Percentiles rank a stretch among this genome's conserved stretches.
Evolutionary conservation across 2,888 invertebrate genomes (phyloP).

Genomic region (Agonopterix alstromeriana): DNA sequence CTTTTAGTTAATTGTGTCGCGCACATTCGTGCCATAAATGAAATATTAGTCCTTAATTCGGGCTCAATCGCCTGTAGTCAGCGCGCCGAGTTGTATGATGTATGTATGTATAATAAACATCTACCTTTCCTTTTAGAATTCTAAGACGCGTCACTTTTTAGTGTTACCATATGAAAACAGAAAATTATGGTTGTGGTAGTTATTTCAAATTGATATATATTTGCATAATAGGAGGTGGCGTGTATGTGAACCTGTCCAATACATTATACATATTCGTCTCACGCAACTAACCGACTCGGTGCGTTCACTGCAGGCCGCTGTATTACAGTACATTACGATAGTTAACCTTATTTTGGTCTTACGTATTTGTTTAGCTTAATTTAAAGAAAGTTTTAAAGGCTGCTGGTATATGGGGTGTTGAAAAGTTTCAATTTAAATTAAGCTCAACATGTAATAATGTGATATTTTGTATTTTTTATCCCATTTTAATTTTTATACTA

Average conservation of each 20-base stretch:
- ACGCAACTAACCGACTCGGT: slow-evolving; percentile 24
- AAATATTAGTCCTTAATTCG: slow-evolving; percentile 21
- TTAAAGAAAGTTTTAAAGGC: slow-evolving; percentile 41
- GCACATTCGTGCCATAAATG: slow-evolving; percentile 44
- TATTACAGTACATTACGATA: slow-evolving; percentile 28
- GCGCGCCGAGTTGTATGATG: slow-evolving; percentile 34
- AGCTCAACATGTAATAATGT: slow-evolving; percentile 76
- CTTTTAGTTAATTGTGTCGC: slow-evolving; percentile 29
- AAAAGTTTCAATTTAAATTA: slow-evolving; percentile 62
- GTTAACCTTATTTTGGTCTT: slow-evolving; percentile 35
- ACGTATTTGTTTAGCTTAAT: slow-evolving; percentile 72
- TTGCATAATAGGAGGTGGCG: slow-evolving; percentile 54
- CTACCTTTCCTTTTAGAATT: slow-evolving; percentile 36
- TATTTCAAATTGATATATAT: slow-evolving; percentile 67
- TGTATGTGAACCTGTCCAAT: slow-evolving; percentile 33
- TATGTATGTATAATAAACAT: slow-evolving; percentile 26
- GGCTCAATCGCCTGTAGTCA: slow-evolving; percentile 33
- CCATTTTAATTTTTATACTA: slow-evolving; percentile 58
- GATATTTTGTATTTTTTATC: slow-evolving; percentile 73
- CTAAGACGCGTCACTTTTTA: slow-evolving; percentile 44
- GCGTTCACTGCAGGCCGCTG: slow-evolving; percentile 26
- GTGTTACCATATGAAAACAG: slow-evolving; percentile 60
- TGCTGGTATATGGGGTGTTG: slow-evolving; percentile 33
- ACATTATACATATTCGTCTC: slow-evolving; percentile 17
- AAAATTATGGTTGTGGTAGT: slow-evolving; percentile 75